A percentile compares a stretch with the other conserved stretches of the same genome.
phyloP scores from a whole-genome alignment of 2,113 vertebrate genomes.

The Cisticola juncidis region DNA sequence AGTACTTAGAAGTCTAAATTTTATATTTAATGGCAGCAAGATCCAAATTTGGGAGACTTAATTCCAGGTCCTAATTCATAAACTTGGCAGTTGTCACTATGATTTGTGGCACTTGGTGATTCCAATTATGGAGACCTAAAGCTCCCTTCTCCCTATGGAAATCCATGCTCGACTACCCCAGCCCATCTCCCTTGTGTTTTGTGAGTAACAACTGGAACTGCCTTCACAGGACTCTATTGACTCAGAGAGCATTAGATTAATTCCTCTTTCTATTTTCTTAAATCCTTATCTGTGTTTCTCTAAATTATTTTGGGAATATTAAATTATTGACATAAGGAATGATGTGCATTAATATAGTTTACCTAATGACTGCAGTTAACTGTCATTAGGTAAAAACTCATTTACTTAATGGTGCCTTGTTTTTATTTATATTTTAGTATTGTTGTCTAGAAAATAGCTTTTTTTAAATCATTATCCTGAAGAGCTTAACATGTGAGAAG shows the following conservation, averaged over 20 bases:
- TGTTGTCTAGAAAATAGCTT: conserved; percentile 48
- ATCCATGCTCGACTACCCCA: background rate
- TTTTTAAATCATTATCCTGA: conserved; percentile 26
- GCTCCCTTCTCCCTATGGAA: background rate
- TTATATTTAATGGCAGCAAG: background rate
- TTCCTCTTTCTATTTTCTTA: conserved; percentile 36
- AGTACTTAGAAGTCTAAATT: background rate
- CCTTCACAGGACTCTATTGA: conserved; percentile 7
- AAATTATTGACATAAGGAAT: conserved; percentile 55
- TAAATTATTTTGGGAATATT: conserved; percentile 54
- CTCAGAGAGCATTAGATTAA: conserved; percentile 42
- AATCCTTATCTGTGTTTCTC: conserved; percentile 33
- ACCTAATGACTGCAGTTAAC: conserved; percentile 48
- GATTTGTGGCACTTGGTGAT: conserved; percentile 36
- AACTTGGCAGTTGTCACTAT: conserved; percentile 29
- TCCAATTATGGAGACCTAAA: conserved; percentile 5
- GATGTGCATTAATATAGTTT: conserved; percentile 37
- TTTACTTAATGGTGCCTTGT: conserved; percentile 56
- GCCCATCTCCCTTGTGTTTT: background rate
- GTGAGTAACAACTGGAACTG: background rate
- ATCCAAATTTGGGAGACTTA: background rate
- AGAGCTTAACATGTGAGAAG: background rate
- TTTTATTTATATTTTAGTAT: conserved; percentile 41
- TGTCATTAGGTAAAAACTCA: conserved; percentile 51
- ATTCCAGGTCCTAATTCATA: conserved; percentile 23